phyloP scores from a whole-genome alignment of 2,888 invertebrate genomes.

The Oxycera nigricornis region DNA sequence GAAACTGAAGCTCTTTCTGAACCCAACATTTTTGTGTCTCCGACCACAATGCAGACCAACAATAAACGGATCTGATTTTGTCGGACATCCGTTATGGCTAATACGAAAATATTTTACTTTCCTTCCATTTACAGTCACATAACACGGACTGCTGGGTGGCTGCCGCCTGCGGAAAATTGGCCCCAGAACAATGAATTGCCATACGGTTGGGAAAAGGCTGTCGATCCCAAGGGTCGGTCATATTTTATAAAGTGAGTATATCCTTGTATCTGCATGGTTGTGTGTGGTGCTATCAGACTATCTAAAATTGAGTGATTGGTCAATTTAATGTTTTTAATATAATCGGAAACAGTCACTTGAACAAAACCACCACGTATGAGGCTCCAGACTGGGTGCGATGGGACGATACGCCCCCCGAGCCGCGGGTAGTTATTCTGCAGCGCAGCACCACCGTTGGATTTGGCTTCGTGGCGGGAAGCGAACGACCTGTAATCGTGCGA shows the following conservation, averaged over 20 bases:
- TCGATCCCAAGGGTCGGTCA: constrained; percentile 78
- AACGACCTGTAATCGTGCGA: constrained; percentile 89
- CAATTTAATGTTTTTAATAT: constrained; percentile 32
- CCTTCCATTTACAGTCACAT: constrained; percentile 73
- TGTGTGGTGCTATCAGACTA: not conserved
- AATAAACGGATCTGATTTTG: constrained; percentile 11
- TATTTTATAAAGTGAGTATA: constrained; percentile 80
- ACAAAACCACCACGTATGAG: constrained; percentile 91
- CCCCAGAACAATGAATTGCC: constrained; percentile 71
- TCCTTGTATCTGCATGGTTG: not conserved
- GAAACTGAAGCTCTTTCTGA: too few relatives aligned
- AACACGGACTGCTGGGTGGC: constrained; percentile 83
- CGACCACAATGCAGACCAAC: not conserved
- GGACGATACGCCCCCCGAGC: constrained; percentile 79
- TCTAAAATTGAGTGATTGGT: constrained; percentile 33
- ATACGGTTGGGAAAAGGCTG: constrained; percentile 90
- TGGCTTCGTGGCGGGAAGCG: constrained; percentile 95
- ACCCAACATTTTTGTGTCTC: too few relatives aligned
- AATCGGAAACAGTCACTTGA: constrained; percentile 69
- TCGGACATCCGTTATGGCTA: not conserved
- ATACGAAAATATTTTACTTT: constrained; percentile 2
- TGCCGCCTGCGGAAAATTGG: constrained; percentile 90
- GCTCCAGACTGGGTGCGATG: constrained; percentile 73
- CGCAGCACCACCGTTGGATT: constrained; percentile 84
- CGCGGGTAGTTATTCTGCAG: constrained; percentile 76